phyloP scores from a whole-genome alignment of 2,888 invertebrate genomes.

The Cephonodes hylas region DNA sequence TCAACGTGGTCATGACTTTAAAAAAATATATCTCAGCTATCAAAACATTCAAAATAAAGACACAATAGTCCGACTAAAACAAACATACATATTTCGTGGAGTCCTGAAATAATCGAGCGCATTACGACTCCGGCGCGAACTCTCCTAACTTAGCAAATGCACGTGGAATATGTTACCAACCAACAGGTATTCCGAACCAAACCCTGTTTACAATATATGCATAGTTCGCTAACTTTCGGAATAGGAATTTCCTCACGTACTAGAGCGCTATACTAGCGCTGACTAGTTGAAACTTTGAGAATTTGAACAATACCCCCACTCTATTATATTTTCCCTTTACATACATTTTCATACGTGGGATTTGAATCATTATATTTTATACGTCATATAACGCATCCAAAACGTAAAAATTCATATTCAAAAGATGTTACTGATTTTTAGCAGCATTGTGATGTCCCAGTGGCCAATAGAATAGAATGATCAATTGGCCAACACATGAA shows the following conservation, averaged over 20 bases:
- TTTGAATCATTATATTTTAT: background rate
- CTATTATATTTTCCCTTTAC: background rate
- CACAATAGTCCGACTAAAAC: background rate
- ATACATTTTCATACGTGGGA: background rate
- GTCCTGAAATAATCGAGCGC: background rate
- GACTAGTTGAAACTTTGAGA: slow-evolving; percentile 13
- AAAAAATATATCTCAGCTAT: background rate
- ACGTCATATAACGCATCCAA: too few species aligned
- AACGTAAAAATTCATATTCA: too few species aligned
- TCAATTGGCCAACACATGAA: too few species aligned
- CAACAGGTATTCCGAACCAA: slow-evolving; percentile 15
- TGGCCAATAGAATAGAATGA: too few species aligned
- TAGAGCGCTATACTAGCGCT: too few species aligned
- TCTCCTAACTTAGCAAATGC: slow-evolving; percentile 3
- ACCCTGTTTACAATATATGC: slow-evolving; percentile 23
- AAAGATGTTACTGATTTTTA: too few species aligned
- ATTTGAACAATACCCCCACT: slow-evolving; percentile 3
- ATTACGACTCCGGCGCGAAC: background rate
- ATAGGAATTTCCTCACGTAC: slow-evolving; percentile 23
- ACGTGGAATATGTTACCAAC: slow-evolving; percentile 13
- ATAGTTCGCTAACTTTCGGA: slow-evolving; percentile 23
- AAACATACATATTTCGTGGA: background rate
- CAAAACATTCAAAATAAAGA: background rate
- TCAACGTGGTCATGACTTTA: too few species aligned
- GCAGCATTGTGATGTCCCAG: too few species aligned